phyloP scores from a whole-genome alignment of 2,888 invertebrate genomes.

The Lampropteryx suffumata region DNA sequence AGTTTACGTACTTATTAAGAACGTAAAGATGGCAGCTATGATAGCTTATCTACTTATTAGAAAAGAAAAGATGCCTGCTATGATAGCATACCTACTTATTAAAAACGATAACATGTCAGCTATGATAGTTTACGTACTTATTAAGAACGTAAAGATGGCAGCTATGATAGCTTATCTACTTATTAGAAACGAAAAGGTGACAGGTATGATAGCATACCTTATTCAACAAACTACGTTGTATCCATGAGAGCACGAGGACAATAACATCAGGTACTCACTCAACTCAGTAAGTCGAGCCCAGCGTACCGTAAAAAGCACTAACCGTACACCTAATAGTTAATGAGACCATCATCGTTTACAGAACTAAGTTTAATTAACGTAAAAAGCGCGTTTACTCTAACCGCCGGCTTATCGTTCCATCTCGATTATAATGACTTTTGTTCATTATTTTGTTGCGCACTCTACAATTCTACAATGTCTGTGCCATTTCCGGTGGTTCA shows the following conservation, averaged over 20 bases:
- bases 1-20: too few species aligned
- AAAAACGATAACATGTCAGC: too few species aligned
- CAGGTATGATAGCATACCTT: too few species aligned
- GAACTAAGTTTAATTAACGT: conserved; percentile 81
- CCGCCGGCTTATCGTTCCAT: conserved; percentile 71
- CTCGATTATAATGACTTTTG: conserved; percentile 78
- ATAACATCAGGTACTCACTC: conserved; percentile 2
- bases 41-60: too few species aligned
- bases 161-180: too few species aligned
- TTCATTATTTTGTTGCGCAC: conserved; percentile 76
- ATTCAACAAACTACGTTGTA: too few species aligned
- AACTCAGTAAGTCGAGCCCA: conserved; percentile 34
- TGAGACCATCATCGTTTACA: conserved; percentile 77
- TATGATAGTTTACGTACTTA: too few species aligned
- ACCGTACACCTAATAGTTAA: conserved; percentile 66
- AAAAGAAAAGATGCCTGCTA: too few species aligned
- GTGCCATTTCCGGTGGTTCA: conserved; percentile 65
- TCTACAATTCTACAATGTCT: conserved; percentile 55
- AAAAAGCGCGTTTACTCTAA: conserved; percentile 79
- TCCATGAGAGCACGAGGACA: conserved; percentile 5
- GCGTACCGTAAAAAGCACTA: conserved; percentile 62
- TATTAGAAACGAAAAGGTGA: too few species aligned
- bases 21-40: too few species aligned
- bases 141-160: too few species aligned
- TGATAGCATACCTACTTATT: too few species aligned